phyloP scores from a whole-genome alignment of 1,140 invertebrate genomes.

The Habropoda laboriosa region DNA sequence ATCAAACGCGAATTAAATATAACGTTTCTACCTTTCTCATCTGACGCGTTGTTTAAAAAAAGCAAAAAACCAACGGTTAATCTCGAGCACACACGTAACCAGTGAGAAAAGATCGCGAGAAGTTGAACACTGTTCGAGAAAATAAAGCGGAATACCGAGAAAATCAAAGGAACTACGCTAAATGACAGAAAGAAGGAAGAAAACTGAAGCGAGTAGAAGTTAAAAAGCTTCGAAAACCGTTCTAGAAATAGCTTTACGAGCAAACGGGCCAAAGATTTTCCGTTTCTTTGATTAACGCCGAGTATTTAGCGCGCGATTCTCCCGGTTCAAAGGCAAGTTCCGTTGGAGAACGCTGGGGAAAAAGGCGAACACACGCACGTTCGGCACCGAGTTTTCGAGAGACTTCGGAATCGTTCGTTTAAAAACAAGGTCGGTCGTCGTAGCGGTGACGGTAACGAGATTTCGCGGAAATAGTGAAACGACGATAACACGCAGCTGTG shows the following conservation, averaged over 20 bases:
- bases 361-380: not conserved
- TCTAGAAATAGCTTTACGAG: not conserved
- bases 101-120: too few species aligned
- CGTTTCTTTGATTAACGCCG: constrained; percentile 4
- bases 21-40: too few species aligned
- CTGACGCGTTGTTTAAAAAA: too few species aligned
- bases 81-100: too few species aligned
- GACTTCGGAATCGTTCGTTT: not conserved
- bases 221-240: not conserved
- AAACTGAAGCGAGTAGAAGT: too few species aligned
- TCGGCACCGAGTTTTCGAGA: not conserved
- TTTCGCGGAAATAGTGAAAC: not conserved
- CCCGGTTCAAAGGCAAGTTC: not conserved
- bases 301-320: not conserved
- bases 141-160: too few species aligned
- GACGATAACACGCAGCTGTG: not conserved
- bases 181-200: too few species aligned
- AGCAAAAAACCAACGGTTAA: too few species aligned
- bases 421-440: not conserved
- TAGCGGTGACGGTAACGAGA: not conserved
- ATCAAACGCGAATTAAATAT: too few species aligned
- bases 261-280: not conserved
- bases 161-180: too few species aligned
- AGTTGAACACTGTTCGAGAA: too few species aligned
- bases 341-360: not conserved